Evolutionary conservation across 2,888 invertebrate genomes (phyloP).

Genomic region (Pandemis cinnamomeana): DNA sequence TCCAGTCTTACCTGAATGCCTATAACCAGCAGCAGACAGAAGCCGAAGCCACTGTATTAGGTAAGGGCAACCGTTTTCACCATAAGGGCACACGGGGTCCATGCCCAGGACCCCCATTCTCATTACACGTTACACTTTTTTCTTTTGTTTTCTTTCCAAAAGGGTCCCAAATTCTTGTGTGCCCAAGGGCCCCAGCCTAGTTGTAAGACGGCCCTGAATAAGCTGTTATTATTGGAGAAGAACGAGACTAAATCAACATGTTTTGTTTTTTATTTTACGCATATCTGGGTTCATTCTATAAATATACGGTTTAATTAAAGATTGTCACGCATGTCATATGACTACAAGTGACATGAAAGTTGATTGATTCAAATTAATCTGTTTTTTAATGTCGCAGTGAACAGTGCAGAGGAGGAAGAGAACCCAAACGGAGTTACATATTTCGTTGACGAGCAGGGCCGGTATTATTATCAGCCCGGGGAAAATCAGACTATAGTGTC

Average conservation of each 20-base stretch:
- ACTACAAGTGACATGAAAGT: background rate
- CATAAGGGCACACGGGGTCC: too few species aligned
- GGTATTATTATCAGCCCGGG: slow-evolving; percentile 92
- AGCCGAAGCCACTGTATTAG: slow-evolving; percentile 1
- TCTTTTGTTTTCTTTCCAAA: too few species aligned
- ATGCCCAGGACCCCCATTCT: too few species aligned
- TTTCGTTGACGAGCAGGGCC: slow-evolving; percentile 92
- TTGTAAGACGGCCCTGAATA: too few species aligned
- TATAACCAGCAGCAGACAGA: background rate
- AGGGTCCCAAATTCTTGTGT: too few species aligned
- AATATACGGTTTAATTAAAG: too few species aligned
- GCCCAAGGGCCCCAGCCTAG: too few species aligned
- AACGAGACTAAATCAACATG: too few species aligned
- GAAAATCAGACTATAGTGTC: slow-evolving; percentile 87
- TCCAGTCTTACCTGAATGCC: slow-evolving; percentile 33
- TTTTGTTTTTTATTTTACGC: too few species aligned
- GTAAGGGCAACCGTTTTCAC: background rate
- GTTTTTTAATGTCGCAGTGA: slow-evolving; percentile 37
- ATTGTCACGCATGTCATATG: too few species aligned
- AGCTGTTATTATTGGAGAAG: background rate
- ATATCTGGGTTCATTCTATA: too few species aligned
- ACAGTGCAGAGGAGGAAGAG: slow-evolving; percentile 58
- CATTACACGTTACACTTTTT: too few species aligned
- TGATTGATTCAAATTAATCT: background rate
- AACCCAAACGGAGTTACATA: slow-evolving; percentile 85